Evolutionary conservation across 1,140 invertebrate genomes (phyloP).

Genomic region (Odontomachus brunneus): DNA sequence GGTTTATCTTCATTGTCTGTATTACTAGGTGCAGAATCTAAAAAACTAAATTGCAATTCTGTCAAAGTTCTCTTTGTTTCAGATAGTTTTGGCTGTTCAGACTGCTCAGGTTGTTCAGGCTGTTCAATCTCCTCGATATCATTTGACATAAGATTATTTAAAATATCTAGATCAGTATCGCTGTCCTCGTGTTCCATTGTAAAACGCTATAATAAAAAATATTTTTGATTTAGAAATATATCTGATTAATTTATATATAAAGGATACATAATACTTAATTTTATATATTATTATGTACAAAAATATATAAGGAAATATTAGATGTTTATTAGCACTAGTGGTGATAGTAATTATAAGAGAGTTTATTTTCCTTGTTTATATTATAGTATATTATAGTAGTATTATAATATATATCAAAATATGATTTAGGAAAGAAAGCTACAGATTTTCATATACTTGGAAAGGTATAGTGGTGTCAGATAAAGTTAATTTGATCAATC

Average conservation of each 20-base stretch:
- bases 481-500: slow-evolving; percentile 19
- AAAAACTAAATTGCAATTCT: slow-evolving; percentile 79
- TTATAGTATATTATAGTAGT: slow-evolving; percentile 7
- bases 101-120: not conserved
- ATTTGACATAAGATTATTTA: slow-evolving; percentile 78
- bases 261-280: not conserved
- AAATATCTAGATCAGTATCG: slow-evolving; percentile 79
- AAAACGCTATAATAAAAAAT: slow-evolving; percentile 12
- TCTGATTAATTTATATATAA: not conserved
- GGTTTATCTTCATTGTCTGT: slow-evolving; percentile 33
- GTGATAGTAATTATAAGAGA: not conserved
- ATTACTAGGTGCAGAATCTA: slow-evolving; percentile 62
- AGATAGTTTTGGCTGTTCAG: slow-evolving; percentile 1
- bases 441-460: not conserved
- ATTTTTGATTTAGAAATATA: not conserved
- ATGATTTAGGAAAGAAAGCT: not conserved
- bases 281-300: not conserved
- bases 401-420: slow-evolving; percentile 6
- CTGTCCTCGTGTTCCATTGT: slow-evolving; percentile 70
- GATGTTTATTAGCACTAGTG: not conserved
- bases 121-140: slow-evolving; percentile 39
- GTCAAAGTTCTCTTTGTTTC: slow-evolving; percentile 60
- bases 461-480: slow-evolving; percentile 2
- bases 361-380: not conserved
- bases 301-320: not conserved